phyloP scores from a whole-genome alignment of 2,888 invertebrate genomes.

The Hypsopygia costalis region DNA sequence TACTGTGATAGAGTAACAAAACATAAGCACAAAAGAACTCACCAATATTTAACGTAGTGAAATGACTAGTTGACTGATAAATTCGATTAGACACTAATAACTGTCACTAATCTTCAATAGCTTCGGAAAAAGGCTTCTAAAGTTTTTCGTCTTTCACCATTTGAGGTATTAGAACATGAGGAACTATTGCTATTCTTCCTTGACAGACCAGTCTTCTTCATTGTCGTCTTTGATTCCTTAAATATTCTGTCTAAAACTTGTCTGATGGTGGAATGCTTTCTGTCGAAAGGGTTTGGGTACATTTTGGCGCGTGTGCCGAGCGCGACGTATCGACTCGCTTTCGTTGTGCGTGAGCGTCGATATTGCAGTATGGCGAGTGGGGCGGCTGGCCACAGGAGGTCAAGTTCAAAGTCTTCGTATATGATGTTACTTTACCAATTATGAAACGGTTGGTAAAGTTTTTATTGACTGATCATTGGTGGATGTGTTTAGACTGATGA shows the following conservation, averaged over 20 bases:
- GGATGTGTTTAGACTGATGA: background rate
- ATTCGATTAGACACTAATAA: constrained; percentile 24
- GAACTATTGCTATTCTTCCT: constrained; percentile 50
- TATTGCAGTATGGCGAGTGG: constrained; percentile 13
- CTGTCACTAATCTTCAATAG: constrained; percentile 27
- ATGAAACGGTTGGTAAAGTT: constrained; percentile 33
- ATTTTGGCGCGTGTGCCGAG: constrained; percentile 54
- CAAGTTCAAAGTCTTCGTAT: constrained; percentile 41
- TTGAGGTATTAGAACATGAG: constrained; percentile 34
- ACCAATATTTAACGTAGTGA: constrained; percentile 29
- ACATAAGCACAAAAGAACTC: too few relatives aligned
- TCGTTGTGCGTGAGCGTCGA: constrained; percentile 24
- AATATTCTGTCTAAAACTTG: constrained; percentile 83
- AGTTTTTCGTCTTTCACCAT: constrained; percentile 23
- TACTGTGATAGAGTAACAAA: too few relatives aligned
- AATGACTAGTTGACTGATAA: constrained; percentile 35
- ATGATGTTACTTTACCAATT: constrained; percentile 26
- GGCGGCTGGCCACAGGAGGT: constrained; percentile 37
- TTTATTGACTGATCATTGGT: constrained; percentile 24
- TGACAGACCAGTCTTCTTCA: constrained; percentile 36
- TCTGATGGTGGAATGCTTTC: constrained; percentile 85
- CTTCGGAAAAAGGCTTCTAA: constrained; percentile 20
- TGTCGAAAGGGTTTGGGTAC: constrained; percentile 86
- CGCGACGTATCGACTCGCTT: constrained; percentile 32
- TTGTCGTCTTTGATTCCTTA: constrained; percentile 49